Base-by-base conservation (phyloP, 2,797 vertebrate species). In the Hafferia zeledoni region DNA sequence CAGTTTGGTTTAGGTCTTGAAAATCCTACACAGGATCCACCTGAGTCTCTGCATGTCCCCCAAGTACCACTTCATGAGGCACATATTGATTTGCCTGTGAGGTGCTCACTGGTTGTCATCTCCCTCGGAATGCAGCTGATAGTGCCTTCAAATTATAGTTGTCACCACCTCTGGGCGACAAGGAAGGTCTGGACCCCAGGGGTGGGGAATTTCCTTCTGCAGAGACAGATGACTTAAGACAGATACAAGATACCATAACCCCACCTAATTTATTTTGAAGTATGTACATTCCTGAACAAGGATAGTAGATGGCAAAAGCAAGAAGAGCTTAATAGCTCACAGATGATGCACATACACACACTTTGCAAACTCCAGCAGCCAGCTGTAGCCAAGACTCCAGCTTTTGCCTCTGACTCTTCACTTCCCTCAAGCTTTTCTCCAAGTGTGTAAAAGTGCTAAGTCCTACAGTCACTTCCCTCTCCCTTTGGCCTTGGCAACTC, bases 291-390 rank as follows among this genome's bases (percentile, higher is more conserved):
- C 94, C 87, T 93, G 91, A 93, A 94, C 55, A 88, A 89, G 69
- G 55, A 84, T 94, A 94, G 91, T 96, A 95, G 89, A 94, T 90
- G 56, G 74, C 63, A 90, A 94, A 94, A 96, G 65, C 89, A 93
- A 92, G 69, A 83, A 90, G 70, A 90, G 17, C 65, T 81, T 93
- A 96, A 97, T 93, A 84, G 85, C 37, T 96, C 63, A 79, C 92
- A 96, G 92, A 95, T 95, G 87, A 94, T 76, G 41, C 6, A 3
- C 11, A 67, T 37, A 68, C 50, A 71, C n/a, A 68, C 18, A 25
- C 55, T 90, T 68, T 11, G 31, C 1, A 10, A 81, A 35, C 59
- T 71, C 55, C 72, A 88, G 63, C 47, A 88, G 61, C 22, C 82
- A 94, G 64, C 76, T 88, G 31, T 63, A 78, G 47, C 61, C 70